phyloP scores from a whole-genome alignment of 37 sponge, comb jelly and placozoan species.

The Tethya wilhelma region DNA sequence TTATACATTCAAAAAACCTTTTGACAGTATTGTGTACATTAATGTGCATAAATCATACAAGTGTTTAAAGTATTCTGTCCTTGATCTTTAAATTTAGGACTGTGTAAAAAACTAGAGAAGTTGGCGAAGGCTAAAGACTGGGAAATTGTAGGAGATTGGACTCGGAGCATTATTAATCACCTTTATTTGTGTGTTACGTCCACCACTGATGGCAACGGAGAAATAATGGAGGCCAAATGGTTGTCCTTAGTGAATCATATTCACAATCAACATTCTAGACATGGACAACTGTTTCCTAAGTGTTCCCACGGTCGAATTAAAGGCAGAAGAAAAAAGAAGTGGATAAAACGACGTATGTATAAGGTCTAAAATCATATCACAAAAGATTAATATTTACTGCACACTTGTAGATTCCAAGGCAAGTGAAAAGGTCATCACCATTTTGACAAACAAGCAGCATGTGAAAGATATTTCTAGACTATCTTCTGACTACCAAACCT shows the following conservation, averaged over 20 bases:
- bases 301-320: conserved; percentile 30
- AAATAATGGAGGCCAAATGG: conserved; percentile 56
- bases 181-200: conserved; percentile 62
- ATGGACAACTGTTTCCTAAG: conserved; percentile 26
- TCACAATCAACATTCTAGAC: conserved; percentile 47
- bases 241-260: conserved; percentile 51
- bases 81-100: too few species aligned
- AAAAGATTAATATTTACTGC: neutral
- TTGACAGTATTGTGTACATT: too few species aligned
- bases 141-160: conserved; percentile 38
- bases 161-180: conserved; percentile 51
- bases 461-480: conserved; percentile 37
- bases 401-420: neutral
- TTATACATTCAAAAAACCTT: too few species aligned
- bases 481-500: conserved; percentile 57
- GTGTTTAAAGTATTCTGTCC: too few species aligned
- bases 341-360: conserved; percentile 58
- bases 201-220: conserved; percentile 15
- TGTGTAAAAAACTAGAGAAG: neutral
- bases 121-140: conserved; percentile 34
- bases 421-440: neutral
- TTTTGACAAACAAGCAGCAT: neutral
- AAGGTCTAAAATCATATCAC: neutral
- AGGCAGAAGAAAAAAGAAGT: conserved; percentile 41
- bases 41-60: too few species aligned